Percentiles rank a stretch among this genome's conserved stretches.
Conservation (phyloP, 2,797 vertebrate genomes). For the Paguma larvata region DNA sequence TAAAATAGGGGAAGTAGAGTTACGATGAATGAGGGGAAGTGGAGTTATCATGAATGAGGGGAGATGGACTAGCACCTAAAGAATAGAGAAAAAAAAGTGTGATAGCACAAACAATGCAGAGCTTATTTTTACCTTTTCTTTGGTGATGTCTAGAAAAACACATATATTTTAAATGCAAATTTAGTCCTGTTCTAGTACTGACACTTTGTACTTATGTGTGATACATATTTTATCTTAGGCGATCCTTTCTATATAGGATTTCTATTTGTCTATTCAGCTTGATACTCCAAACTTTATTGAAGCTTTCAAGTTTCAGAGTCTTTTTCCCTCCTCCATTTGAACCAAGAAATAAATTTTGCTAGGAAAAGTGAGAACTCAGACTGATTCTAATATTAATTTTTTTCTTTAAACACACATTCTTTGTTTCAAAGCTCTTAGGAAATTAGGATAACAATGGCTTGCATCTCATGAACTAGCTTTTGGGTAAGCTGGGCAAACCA, state of each 20-base stretch:
- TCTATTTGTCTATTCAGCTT: conserved; percentile 26
- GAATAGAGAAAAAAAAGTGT: background rate
- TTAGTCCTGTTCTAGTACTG: background rate
- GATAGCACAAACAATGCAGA: background rate
- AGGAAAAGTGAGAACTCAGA: background rate
- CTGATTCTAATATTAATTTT: background rate
- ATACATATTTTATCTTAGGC: background rate
- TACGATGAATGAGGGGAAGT: background rate
- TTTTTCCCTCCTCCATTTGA: background rate
- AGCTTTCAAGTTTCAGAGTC: background rate
- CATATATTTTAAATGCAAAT: background rate
- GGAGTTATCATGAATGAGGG: background rate
- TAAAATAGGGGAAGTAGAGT: background rate
- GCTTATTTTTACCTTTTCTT: background rate
- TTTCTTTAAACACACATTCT: conserved; percentile 18
- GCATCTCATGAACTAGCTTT: background rate
- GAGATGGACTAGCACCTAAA: background rate
- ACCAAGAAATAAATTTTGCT: conserved; percentile 14
- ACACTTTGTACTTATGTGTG: background rate
- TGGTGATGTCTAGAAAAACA: background rate
- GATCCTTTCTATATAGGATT: background rate
- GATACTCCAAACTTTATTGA: background rate
- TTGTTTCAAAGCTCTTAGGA: background rate
- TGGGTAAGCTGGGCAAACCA: background rate
- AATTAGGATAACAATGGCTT: background rate